Evolutionary conservation across 1,140 invertebrate genomes (phyloP).

Genomic region (Drosophila serrata): DNA sequence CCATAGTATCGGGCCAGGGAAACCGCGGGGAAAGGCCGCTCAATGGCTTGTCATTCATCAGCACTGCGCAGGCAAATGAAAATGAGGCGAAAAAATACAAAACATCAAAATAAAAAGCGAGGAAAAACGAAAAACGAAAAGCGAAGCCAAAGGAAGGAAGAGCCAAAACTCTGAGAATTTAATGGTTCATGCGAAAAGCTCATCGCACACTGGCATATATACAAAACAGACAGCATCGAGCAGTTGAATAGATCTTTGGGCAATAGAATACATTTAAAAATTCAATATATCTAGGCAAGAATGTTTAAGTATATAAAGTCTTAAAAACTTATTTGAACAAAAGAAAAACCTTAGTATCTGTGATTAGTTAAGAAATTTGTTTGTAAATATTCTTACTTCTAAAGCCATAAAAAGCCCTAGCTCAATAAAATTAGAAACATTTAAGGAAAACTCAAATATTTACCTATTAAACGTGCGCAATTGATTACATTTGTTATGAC

Average conservation of each 20-base stretch:
- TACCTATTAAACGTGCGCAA: neutral
- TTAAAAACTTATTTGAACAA: neutral
- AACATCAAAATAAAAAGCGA: constrained; percentile 49
- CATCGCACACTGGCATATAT: constrained; percentile 14
- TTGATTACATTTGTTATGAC: constrained; percentile 2
- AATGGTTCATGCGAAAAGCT: constrained; percentile 71
- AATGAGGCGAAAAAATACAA: constrained; percentile 58
- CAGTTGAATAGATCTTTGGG: neutral
- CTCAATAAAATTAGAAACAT: neutral
- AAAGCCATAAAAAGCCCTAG: neutral
- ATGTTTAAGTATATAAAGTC: neutral
- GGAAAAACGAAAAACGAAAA: constrained; percentile 49
- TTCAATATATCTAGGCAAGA: neutral
- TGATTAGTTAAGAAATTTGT: neutral
- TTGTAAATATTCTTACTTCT: too few species aligned
- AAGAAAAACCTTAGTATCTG: too few species aligned
- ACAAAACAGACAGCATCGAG: constrained; percentile 7
- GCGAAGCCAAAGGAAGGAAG: constrained; percentile 38
- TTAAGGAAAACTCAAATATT: neutral
- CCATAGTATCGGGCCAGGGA: constrained; percentile 51
- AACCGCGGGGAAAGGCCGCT: constrained; percentile 20
- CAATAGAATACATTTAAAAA: neutral
- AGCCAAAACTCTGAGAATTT: constrained; percentile 52
- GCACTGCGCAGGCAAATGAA: constrained; percentile 64
- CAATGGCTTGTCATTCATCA: constrained; percentile 80